Percentiles rank a stretch among this genome's conserved stretches.
phyloP scores from a whole-genome alignment of 2,797 vertebrate species.

The Sylvia borin region DNA sequence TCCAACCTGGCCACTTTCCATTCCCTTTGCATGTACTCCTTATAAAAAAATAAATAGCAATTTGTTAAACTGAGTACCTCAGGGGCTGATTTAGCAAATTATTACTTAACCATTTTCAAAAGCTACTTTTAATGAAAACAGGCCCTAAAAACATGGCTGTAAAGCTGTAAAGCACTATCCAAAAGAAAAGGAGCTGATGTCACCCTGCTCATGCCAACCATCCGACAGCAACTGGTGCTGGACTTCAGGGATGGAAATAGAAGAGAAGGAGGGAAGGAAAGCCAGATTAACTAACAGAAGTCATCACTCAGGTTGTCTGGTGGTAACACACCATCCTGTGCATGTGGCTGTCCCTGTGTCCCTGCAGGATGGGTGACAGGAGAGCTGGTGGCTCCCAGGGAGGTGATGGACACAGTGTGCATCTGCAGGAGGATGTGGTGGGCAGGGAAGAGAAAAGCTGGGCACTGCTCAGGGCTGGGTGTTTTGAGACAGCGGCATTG shows the following conservation, averaged over 20 bases:
- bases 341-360: background rate
- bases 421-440: rapidly evolving
- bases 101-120: slow-evolving; percentile 55
- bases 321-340: rapidly evolving
- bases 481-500: background rate
- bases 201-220: background rate
- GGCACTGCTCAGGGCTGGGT: background rate
- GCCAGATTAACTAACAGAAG: background rate
- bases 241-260: background rate
- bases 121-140: slow-evolving; percentile 32
- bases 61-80: slow-evolving; percentile 46
- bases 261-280: background rate
- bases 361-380: background rate
- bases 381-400: background rate
- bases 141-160: background rate
- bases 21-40: slow-evolving; percentile 4
- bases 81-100: slow-evolving; percentile 35
- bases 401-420: background rate
- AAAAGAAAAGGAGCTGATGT: background rate
- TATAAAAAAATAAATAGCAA: background rate
- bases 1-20: slow-evolving; percentile 8
- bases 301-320: background rate
- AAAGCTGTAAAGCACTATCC: background rate
- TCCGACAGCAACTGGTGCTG: background rate
- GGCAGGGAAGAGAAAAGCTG: background rate